Percentiles rank a stretch among this genome's conserved stretches.
Conservation (phyloP, 2,888 invertebrate species). For the Hemistola chrysoprasaria region DNA sequence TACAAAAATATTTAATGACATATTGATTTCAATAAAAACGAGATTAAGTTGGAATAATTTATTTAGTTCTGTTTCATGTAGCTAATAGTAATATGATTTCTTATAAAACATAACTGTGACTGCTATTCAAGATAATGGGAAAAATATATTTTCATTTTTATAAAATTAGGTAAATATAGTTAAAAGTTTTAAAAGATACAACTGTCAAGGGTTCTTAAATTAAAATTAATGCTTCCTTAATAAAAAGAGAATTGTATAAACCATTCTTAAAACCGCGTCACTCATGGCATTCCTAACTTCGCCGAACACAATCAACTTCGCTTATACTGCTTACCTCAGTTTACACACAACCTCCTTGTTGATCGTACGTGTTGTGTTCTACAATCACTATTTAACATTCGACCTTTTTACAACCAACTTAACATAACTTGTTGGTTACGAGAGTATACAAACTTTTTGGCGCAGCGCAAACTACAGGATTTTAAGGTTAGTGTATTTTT, state of each 20-base stretch:
- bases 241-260: background rate
- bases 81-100: no score
- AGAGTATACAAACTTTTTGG: slow-evolving; percentile 13
- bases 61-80: no score
- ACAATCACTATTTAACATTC: slow-evolving; percentile 8
- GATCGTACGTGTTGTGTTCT: slow-evolving; percentile 30
- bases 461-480: slow-evolving; percentile 16
- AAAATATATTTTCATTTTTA: no score
- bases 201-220: no score
- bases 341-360: slow-evolving; percentile 32
- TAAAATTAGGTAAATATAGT: no score
- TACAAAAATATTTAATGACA: no score
- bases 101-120: no score
- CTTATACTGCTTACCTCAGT: slow-evolving; percentile 47
- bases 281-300: slow-evolving; percentile 31
- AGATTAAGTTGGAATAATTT: no score
- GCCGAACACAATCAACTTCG: slow-evolving; percentile 36
- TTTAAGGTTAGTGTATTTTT: slow-evolving; percentile 27
- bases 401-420: slow-evolving; percentile 22
- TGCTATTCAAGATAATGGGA: no score
- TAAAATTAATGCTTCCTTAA: no score
- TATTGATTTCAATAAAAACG: no score
- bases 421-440: slow-evolving; percentile 17
- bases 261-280: slow-evolving; percentile 3
- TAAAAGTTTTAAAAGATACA: no score